Base-by-base conservation (phyloP, 2,113 vertebrate genomes). In the Leucopsar rothschildi region DNA sequence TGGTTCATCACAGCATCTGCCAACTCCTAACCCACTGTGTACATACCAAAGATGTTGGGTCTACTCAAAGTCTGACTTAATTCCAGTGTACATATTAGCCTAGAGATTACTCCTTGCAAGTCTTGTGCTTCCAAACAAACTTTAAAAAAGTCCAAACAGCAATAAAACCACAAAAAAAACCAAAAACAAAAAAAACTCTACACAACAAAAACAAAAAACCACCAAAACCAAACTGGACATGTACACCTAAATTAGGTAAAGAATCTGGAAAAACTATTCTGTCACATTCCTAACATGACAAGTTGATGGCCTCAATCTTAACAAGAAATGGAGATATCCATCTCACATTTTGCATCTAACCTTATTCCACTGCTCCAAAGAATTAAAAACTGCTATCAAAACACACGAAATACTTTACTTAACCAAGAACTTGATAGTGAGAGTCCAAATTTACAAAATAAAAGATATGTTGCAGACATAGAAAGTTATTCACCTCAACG, bases 1-100 rank as follows among this genome's bases (percentile, higher is more conserved):
- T 3, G 2, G 0, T 52, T 79, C 45, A 40, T 19, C 1, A 2
- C 72, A 76, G 45, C 1, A 0, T 45, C 52, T 60, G 21, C 65
- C 78, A 85, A 83, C 27, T 50, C 66, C 52, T 82, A 73, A 64
- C 24, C 35, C n/a, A 70, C 19, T 42, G 11, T 15, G 24, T n/a
- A 84, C 12, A 57, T 10, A 60, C 7, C 1, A 0, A 87, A 70
- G 16, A 78, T 9, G 4, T n/a, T n/a, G 45, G 12, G 5, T 39
- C 59, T 70, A 40, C 21, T 33, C 63, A 33, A 93, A 91, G 65
- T 10, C 73, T 59, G 29, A 77, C 45, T 92, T 88, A 37, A 86
- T 57, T 42, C 45, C 29, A 73, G 23, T 21, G n/a, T 16, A 92
- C 15, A 2, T 13, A 90, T 40, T 50, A 83, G 13, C 50, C 47